Percentiles rank a stretch among this genome's conserved stretches.
These are phyloP conservation scores for Protosalanx chinensis DNA, from an alignment of 2,797 vertebrate species.

Conservation along the genomic window DNA sequence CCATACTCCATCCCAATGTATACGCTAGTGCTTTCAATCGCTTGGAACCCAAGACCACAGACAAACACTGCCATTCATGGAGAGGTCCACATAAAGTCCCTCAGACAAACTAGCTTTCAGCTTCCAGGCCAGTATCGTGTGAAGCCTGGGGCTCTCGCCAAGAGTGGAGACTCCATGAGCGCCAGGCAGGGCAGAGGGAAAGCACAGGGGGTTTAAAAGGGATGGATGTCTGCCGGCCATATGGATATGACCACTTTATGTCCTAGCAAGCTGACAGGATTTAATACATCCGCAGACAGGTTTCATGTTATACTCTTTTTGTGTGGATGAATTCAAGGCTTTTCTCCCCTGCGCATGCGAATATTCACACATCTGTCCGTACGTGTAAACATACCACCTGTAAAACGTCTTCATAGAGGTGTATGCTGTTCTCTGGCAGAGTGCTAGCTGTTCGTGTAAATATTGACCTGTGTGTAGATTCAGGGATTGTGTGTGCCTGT, in stretches of 20 bases:
- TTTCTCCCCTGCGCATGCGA: constrained; percentile 29
- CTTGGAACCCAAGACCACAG: constrained; percentile 10
- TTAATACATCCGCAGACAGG: constrained; percentile 28
- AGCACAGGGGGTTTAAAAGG: constrained; percentile 38
- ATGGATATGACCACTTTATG: constrained; percentile 33
- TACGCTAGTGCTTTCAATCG: constrained; percentile 10
- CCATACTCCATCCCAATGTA: background rate
- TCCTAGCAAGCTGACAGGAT: constrained; percentile 33
- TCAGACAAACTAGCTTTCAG: constrained; percentile 41
- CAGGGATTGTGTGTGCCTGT: constrained; percentile 12
- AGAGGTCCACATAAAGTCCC: constrained; percentile 21
- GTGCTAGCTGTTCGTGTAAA: constrained; percentile 57
- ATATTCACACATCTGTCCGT: constrained; percentile 32
- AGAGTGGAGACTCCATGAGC: constrained; percentile 51
- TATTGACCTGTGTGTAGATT: constrained; percentile 60
- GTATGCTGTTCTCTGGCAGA: constrained; percentile 44
- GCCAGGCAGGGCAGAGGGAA: constrained; percentile 39
- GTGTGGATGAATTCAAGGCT: constrained; percentile 23
- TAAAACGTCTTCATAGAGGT: constrained; percentile 21
- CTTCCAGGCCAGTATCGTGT: background rate
- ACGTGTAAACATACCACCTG: constrained; percentile 21
- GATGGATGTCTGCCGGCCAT: constrained; percentile 43
- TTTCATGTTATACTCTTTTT: constrained; percentile 23
- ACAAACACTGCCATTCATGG: constrained; percentile 27
- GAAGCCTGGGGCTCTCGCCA: constrained; percentile 1